phyloP scores from a whole-genome alignment of 2,888 invertebrate species.

The Acleris holmiana region DNA sequence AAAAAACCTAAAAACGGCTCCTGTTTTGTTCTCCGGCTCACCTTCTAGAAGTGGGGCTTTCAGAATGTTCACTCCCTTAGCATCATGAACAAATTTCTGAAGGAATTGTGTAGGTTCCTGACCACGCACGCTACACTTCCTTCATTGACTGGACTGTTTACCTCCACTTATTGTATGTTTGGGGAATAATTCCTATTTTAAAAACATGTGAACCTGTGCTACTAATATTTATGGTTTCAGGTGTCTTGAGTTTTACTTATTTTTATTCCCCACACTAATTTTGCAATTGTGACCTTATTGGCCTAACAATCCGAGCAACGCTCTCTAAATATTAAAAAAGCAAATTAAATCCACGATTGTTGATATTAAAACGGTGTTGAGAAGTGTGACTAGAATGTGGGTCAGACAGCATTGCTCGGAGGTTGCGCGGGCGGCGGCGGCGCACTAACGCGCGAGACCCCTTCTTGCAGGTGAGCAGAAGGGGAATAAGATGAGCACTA shows the following conservation, averaged over 20 bases:
- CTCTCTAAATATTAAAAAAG: constrained; percentile 58
- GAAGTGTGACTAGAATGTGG: not conserved
- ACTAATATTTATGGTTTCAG: constrained; percentile 72
- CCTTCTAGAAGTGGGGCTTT: no score
- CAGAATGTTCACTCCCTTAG: no score
- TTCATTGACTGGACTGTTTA: no score
- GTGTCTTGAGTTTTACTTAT: constrained; percentile 61
- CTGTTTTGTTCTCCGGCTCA: no score
- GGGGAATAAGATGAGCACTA: constrained; percentile 93
- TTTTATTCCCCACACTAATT: constrained; percentile 64
- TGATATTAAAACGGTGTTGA: not conserved
- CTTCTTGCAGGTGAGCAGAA: constrained; percentile 89
- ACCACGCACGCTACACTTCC: no score
- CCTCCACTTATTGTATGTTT: no score
- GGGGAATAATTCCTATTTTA: not conserved
- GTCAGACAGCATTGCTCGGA: constrained; percentile 71
- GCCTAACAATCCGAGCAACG: constrained; percentile 76
- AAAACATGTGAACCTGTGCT: constrained; percentile 40
- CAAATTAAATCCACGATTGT: not conserved
- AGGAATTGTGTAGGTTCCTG: no score
- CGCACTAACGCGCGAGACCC: constrained; percentile 81
- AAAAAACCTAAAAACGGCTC: no score
- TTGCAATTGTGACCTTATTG: constrained; percentile 53
- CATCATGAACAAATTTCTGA: no score
- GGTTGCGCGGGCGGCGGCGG: constrained; percentile 76